Percentiles rank a stretch among this genome's conserved stretches.
phyloP scores from a whole-genome alignment of 2,113 vertebrate genomes.

The Leuciscus idus region DNA sequence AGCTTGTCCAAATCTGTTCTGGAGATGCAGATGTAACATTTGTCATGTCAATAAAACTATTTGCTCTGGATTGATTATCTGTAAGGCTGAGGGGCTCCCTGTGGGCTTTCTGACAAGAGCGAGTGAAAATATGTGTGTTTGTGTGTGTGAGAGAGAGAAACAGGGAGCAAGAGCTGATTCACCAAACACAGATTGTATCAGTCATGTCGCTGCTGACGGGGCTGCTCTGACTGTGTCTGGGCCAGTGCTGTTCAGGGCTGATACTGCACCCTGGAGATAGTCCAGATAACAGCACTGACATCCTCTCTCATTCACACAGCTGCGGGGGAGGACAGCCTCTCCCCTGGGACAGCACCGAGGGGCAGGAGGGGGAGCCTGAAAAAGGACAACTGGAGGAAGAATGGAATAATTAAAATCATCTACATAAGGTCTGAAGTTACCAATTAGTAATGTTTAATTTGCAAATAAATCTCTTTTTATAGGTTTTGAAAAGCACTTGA shows the following conservation, averaged over 20 bases:
- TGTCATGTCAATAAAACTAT: conserved; percentile 75
- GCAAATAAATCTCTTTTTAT: not conserved
- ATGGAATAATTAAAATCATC: not conserved
- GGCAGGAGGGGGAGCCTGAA: not conserved
- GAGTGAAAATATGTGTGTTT: conserved; percentile 1
- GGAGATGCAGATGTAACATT: conserved; percentile 71
- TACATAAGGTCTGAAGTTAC: conserved; percentile 6
- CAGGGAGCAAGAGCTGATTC: conserved; percentile 59
- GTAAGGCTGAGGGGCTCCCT: conserved; percentile 51
- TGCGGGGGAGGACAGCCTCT: conserved; percentile 15
- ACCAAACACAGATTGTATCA: conserved; percentile 69
- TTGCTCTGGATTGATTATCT: conserved; percentile 70
- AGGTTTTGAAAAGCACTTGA: not conserved
- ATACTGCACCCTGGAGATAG: conserved; percentile 59
- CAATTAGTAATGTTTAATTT: not conserved
- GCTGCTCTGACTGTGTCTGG: conserved; percentile 33
- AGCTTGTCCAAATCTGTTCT: conserved; percentile 61
- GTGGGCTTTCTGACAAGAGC: conserved; percentile 49
- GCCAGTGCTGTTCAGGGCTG: conserved; percentile 46
- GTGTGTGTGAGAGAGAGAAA: not conserved
- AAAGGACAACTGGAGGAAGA: conserved; percentile 15
- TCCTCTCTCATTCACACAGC: conserved; percentile 46
- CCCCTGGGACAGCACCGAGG: conserved; percentile 41
- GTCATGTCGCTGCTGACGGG: conserved; percentile 46
- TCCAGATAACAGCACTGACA: conserved; percentile 62